phyloP scores from a whole-genome alignment of 2,797 vertebrate species.

The Monodelphis domestica region DNA sequence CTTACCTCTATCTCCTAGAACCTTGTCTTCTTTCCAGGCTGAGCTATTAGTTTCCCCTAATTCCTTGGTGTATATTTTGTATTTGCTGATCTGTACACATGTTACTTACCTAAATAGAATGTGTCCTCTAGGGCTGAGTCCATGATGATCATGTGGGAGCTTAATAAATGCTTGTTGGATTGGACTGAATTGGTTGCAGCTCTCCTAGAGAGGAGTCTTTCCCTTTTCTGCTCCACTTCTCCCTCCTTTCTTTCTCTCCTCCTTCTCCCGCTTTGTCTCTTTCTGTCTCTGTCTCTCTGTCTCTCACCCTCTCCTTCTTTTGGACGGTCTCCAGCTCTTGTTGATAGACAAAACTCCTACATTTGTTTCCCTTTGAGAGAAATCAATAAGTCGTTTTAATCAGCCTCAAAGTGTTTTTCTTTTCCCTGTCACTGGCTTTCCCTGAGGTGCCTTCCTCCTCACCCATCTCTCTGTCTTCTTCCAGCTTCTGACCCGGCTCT shows the following conservation, averaged over 20 bases:
- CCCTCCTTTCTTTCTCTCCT: neutral
- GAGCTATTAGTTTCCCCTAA: too few species aligned
- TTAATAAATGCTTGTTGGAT: neutral
- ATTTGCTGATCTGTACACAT: too few species aligned
- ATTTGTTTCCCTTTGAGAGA: slow-evolving; percentile 27
- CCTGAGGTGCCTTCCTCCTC: neutral
- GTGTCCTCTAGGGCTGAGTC: neutral
- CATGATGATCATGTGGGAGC: neutral
- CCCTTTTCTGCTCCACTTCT: neutral
- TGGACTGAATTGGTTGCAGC: neutral
- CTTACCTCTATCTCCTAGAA: too few species aligned
- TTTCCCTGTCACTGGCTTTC: slow-evolving; percentile 48
- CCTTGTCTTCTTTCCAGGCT: too few species aligned
- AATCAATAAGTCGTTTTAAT: slow-evolving; percentile 63
- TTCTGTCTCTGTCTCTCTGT: neutral
- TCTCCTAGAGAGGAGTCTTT: neutral
- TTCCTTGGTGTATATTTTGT: too few species aligned
- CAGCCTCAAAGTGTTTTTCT: slow-evolving; percentile 18
- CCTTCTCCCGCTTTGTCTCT: accelerated
- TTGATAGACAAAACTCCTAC: slow-evolving; percentile 40
- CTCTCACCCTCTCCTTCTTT: neutral
- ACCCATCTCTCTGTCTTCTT: accelerated
- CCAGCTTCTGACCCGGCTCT: neutral
- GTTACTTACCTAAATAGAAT: too few species aligned
- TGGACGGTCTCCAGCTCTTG: neutral